These are phyloP conservation scores for Dipodomys stephensi DNA, from an alignment of 2,113 vertebrate species.

Conservation along the genomic window DNA sequence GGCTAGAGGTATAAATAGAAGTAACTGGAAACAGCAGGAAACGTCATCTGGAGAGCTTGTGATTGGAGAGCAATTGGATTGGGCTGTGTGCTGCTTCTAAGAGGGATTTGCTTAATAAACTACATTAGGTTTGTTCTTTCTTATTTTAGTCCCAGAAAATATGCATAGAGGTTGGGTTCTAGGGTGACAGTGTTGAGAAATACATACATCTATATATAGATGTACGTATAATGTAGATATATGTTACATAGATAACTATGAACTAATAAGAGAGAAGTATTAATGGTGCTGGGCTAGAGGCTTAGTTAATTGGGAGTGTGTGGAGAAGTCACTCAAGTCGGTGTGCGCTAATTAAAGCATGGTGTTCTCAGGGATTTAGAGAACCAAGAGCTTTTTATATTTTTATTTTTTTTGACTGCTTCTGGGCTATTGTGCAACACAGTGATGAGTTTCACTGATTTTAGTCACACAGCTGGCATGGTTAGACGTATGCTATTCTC, in stretches of 20 bases:
- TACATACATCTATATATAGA: not conserved
- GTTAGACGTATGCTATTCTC: not conserved
- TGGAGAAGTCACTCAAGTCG: slow-evolving; percentile 72
- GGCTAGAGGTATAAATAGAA: slow-evolving; percentile 54
- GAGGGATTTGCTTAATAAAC: slow-evolving; percentile 51
- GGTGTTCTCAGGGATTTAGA: slow-evolving; percentile 60
- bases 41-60: not conserved
- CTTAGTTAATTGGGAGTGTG: slow-evolving; percentile 76
- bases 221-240: not conserved
- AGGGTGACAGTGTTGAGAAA: slow-evolving; percentile 48
- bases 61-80: not conserved
- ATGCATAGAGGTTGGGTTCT: slow-evolving; percentile 9
- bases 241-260: not conserved
- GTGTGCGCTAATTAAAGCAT: slow-evolving; percentile 70
- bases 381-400: not conserved
- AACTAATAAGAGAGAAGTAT: slow-evolving; percentile 57
- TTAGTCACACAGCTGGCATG: not conserved
- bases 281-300: slow-evolving; percentile 58
- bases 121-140: not conserved
- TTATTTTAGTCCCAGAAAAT: slow-evolving; percentile 38
- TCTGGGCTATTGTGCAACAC: not conserved
- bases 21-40: slow-evolving; percentile 38
- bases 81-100: slow-evolving; percentile 31
- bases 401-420: slow-evolving; percentile 10
- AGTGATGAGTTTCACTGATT: slow-evolving; percentile 26